Evolutionary conservation across 2,113 vertebrate genomes (phyloP), one percentile per base, ranked within the genome.

Genomic region (Scophthalmus maximus): DNA sequence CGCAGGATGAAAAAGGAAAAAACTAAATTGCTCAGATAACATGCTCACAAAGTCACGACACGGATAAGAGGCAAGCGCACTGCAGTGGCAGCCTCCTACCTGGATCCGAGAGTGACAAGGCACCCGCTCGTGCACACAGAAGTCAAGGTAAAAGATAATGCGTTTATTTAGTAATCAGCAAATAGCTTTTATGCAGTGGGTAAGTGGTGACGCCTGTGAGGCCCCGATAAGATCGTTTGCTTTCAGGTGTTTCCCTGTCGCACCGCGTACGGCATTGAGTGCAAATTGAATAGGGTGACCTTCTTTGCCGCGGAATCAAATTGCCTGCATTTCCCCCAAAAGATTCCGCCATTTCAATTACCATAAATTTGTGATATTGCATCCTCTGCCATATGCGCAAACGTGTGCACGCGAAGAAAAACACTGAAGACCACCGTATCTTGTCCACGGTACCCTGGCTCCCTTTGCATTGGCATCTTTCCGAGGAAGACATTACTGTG

Each of bases 281-380:
- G 94, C 91, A 95, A 96, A 95, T 95, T 96, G 94, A 96, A 95
- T 91, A 91, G 89, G 87, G 79, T 95, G 94, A 97, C 95, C 96
- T 95, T 96, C 95, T 94, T 84, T 70, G 93, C 90, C 84, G 88
- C 88, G 79, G 88, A 94, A 80, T 95, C 90, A 94, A 96, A 96
- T 90, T 93, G 94, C 95, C 94, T 95, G 88, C 83, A 77, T 96
- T 96, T 94, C 89, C 91, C 90, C 79, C 77, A 82, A 95, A 94
- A 94, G 92, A 95, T 95, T 83, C 67, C 85, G 92, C 86, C 91
- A 89, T 88, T 95, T 95, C 94, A 94, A 91, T 95, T 95, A 93
- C 87, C 93, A 95, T 95, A 92, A 82, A 92, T 94, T 93, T 94
- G 93, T 93, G 77, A 91, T 94, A 91, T 79, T 90, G 88, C 73